Evolutionary conservation across 2,888 invertebrate species (phyloP).

Genomic region (Pristionchus japonicus): DNA sequence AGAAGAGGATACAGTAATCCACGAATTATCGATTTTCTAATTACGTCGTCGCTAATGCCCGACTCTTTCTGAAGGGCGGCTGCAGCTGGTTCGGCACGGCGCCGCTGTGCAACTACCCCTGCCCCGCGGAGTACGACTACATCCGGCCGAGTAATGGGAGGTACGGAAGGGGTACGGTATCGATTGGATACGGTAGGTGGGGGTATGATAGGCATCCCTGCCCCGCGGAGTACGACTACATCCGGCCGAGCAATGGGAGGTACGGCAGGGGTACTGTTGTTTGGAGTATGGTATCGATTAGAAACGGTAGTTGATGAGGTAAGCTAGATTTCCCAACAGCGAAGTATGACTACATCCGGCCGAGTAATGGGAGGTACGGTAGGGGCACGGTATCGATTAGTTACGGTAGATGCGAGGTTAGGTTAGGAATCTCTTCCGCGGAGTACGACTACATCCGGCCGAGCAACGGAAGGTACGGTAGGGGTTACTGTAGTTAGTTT

Average conservation of each 20-base stretch:
- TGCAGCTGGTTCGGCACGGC: slow-evolving; percentile 70
- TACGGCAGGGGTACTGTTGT: neutral
- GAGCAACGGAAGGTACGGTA: slow-evolving; percentile 37
- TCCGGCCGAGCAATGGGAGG: slow-evolving; percentile 54
- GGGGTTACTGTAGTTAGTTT: neutral
- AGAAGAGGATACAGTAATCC: neutral
- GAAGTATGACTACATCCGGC: slow-evolving; percentile 69
- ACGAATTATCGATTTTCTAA: neutral
- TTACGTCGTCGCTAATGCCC: too few relatives aligned
- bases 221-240: slow-evolving; percentile 70
- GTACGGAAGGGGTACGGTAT: neutral
- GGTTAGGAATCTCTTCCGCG: slow-evolving; percentile 59
- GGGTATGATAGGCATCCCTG: slow-evolving; percentile 56
- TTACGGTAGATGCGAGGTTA: neutral
- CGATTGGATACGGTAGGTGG: neutral
- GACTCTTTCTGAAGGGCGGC: slow-evolving; percentile 37
- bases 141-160: slow-evolving; percentile 68
- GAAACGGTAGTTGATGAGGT: neutral
- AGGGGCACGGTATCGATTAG: neutral
- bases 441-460: slow-evolving; percentile 70
- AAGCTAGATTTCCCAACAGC: slow-evolving; percentile 59
- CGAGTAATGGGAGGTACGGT: slow-evolving; percentile 41
- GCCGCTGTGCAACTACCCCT: slow-evolving; percentile 70
- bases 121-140: slow-evolving; percentile 70
- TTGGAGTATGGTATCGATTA: neutral